These are phyloP conservation scores for Onychostoma macrolepis DNA, from an alignment of 2,113 vertebrate species.

Conservation along the genomic window DNA sequence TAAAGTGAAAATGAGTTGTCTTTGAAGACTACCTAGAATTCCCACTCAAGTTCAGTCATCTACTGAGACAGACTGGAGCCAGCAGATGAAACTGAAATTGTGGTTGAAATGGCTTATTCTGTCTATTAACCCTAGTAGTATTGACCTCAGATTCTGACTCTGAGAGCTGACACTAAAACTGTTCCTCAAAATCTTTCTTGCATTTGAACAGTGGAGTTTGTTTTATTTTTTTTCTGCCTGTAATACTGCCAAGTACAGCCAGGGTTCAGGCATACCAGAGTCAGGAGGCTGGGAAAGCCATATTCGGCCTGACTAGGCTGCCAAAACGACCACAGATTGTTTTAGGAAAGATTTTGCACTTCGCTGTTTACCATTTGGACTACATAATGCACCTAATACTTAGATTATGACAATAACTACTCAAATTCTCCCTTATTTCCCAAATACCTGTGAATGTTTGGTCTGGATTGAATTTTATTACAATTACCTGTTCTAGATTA, in stretches of 20 bases:
- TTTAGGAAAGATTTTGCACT: background rate
- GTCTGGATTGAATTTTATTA: background rate
- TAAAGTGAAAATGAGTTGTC: slow-evolving; percentile 12
- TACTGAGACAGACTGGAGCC: too few species aligned
- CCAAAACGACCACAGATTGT: background rate
- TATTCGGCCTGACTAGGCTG: slow-evolving; percentile 17
- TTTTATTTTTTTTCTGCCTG: background rate
- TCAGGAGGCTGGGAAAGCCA: background rate
- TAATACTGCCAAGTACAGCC: slow-evolving; percentile 1
- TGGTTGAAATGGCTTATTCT: background rate
- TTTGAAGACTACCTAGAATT: slow-evolving; percentile 7
- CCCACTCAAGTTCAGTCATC: background rate
- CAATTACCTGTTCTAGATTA: background rate
- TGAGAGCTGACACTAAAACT: background rate
- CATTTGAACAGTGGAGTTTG: background rate
- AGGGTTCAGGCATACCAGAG: slow-evolving; percentile 7
- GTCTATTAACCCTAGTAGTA: background rate
- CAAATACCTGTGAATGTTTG: background rate
- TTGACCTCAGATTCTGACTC: background rate
- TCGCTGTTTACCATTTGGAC: background rate
- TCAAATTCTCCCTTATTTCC: background rate
- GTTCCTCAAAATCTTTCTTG: background rate
- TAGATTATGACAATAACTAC: background rate
- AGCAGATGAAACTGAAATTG: background rate
- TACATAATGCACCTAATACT: background rate